Conservation (phyloP, 1,140 invertebrate genomes). For the Saccostrea glomerata region DNA sequence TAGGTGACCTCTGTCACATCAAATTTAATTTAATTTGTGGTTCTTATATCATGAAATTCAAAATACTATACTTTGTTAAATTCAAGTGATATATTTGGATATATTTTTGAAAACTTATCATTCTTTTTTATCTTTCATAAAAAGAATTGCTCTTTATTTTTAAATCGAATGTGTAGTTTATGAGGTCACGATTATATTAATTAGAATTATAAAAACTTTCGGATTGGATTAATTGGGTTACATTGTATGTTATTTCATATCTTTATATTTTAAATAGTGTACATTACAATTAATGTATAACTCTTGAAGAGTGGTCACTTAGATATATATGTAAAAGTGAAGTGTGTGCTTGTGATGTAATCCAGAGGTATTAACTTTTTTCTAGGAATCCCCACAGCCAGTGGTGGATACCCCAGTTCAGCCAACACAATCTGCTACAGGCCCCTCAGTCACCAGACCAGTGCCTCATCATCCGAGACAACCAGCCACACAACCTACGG, state of each 20-base stretch:
- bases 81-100: background rate
- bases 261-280: no score
- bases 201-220: no score
- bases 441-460: constrained; percentile 17
- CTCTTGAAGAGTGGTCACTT: no score
- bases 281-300: no score
- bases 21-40: background rate
- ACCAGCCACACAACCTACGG: constrained; percentile 42
- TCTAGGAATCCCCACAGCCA: constrained; percentile 52
- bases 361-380: background rate
- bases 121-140: background rate
- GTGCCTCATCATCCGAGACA: constrained; percentile 45
- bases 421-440: constrained; percentile 47
- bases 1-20: background rate
- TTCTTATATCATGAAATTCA: background rate
- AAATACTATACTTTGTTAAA: no score
- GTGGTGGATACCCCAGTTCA: constrained; percentile 49
- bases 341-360: background rate
- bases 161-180: no score
- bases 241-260: no score
- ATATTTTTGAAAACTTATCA: background rate
- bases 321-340: no score
- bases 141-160: background rate
- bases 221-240: no score
- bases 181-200: no score